A percentile compares a stretch with the other conserved stretches of the same genome.
phyloP scores from a whole-genome alignment of 92 coral and sea anemone species.

The Porites lobata region DNA sequence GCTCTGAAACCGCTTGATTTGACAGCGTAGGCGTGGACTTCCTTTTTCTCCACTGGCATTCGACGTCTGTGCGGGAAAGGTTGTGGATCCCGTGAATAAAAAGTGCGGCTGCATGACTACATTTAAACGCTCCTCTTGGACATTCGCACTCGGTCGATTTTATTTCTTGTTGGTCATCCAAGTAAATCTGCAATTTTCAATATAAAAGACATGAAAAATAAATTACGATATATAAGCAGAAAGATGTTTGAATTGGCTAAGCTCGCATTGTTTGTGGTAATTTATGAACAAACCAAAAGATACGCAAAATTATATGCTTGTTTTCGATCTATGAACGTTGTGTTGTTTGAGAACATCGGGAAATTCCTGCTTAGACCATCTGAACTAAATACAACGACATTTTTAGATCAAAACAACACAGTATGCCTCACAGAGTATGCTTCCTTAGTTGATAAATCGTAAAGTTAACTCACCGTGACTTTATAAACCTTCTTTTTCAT shows the following conservation, averaged over 20 bases:
- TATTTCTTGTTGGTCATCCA: conserved; percentile 33
- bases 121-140: conserved; percentile 51
- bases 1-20: conserved; percentile 17
- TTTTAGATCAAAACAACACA: too few relatives aligned
- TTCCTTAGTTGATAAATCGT: too few relatives aligned
- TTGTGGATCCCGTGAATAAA: conserved; percentile 63
- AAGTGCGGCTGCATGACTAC: conserved; percentile 63
- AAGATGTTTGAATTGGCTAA: conserved; percentile 12
- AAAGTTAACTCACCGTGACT: neutral
- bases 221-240: neutral
- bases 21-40: neutral
- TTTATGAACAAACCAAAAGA: conserved; percentile 9
- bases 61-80: conserved; percentile 55
- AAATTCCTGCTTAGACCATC: conserved; percentile 10
- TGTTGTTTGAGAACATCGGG: conserved; percentile 6
- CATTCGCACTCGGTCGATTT: conserved; percentile 59
- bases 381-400: neutral
- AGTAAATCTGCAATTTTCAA: conserved; percentile 10
- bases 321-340: neutral
- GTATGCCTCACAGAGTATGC: too few relatives aligned
- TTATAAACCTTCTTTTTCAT: neutral
- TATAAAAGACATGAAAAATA: neutral
- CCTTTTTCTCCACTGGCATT: conserved; percentile 50
- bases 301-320: conserved; percentile 1
- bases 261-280: conserved; percentile 7